A percentile compares a stretch with the other conserved stretches of the same genome.
Evolutionary conservation across 2,888 invertebrate genomes (phyloP).

Genomic region (Invenusta paracnida): DNA sequence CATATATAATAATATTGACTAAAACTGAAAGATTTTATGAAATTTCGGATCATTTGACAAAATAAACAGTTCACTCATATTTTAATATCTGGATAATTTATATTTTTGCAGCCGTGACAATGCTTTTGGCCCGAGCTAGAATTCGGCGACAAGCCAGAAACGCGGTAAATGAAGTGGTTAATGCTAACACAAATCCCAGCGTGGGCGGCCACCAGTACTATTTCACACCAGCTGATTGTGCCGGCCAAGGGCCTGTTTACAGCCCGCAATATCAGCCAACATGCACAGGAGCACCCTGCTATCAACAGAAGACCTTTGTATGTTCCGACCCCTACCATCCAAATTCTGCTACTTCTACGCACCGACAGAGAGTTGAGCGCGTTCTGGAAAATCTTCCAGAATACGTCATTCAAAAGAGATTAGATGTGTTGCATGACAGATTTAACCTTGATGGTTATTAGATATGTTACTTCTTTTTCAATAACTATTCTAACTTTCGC

Average conservation of each 20-base stretch:
- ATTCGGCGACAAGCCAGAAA: not conserved
- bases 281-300: not conserved
- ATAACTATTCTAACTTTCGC: too few species aligned
- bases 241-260: not conserved
- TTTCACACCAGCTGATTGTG: not conserved
- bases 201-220: not conserved
- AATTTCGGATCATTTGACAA: too few species aligned
- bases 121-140: not conserved
- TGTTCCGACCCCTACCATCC: too few species aligned
- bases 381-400: not conserved
- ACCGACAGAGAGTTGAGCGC: not conserved
- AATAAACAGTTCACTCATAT: too few species aligned
- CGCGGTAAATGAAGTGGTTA: not conserved
- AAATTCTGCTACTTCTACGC: too few species aligned
- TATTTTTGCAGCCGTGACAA: not conserved
- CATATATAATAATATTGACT: too few species aligned
- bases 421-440: not conserved
- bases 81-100: too few species aligned
- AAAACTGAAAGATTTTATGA: too few species aligned
- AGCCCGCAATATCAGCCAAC: not conserved
- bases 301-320: too few species aligned
- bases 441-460: not conserved
- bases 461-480: too few species aligned
- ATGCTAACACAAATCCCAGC: not conserved
- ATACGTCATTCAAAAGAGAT: not conserved